Percentiles rank a stretch among this genome's conserved stretches.
Conservation (phyloP, 2,113 vertebrate species). For the Eurystomus gularis region DNA sequence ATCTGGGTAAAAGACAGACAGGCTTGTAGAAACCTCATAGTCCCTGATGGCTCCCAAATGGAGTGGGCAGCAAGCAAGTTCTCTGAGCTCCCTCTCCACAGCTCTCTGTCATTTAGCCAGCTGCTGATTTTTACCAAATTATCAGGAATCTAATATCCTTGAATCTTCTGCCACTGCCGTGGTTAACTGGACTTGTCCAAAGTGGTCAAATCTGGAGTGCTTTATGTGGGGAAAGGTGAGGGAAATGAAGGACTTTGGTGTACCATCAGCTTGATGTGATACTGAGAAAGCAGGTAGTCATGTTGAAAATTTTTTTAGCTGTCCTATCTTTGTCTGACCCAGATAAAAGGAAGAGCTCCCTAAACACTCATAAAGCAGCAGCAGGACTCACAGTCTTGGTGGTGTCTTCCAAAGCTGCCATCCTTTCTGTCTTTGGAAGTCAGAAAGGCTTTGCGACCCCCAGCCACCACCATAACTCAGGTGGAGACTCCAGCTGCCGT, state of each 20-base stretch:
- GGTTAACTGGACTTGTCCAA: background rate
- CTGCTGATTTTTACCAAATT: background rate
- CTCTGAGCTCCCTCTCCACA: background rate
- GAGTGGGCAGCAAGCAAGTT: background rate
- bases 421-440: background rate
- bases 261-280: background rate
- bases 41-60: background rate
- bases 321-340: slow-evolving; percentile 31
- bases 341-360: slow-evolving; percentile 12
- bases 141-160: background rate
- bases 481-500: background rate
- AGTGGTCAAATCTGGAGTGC: background rate
- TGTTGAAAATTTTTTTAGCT: background rate
- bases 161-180: background rate
- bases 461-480: background rate
- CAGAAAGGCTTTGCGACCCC: background rate
- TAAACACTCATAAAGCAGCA: background rate
- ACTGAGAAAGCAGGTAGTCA: background rate
- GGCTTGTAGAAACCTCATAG: background rate
- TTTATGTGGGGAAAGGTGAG: background rate
- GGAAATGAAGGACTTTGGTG: background rate
- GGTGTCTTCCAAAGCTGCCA: background rate
- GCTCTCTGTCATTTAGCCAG: background rate
- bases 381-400: background rate
- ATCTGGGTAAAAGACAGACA: background rate